A percentile compares a stretch with the other conserved stretches of the same genome.
Evolutionary conservation across 2,113 vertebrate genomes (phyloP).

Genomic region (Callochromis pleurospilus): DNA sequence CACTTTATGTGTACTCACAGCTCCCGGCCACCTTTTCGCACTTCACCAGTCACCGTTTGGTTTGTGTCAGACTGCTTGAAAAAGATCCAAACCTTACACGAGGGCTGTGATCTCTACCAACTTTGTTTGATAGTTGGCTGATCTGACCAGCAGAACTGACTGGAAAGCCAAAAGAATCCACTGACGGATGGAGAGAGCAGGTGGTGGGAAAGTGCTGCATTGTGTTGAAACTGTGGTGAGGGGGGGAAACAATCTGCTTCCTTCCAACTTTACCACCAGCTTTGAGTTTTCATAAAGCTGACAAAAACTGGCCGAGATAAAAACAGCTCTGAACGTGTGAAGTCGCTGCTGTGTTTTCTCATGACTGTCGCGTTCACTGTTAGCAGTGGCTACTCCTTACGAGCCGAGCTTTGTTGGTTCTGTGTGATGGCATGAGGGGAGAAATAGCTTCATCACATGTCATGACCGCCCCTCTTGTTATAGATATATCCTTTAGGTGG

Average conservation of each 20-base stretch:
- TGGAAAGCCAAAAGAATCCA: background rate
- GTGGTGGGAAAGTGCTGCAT: background rate
- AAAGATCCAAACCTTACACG: background rate
- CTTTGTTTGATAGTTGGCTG: background rate
- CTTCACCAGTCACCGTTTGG: background rate
- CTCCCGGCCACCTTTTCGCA: background rate
- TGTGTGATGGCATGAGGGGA: constrained; percentile 15
- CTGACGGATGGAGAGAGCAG: constrained; percentile 34
- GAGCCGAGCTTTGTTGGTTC: background rate
- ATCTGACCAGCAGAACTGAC: background rate
- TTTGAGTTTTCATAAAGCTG: background rate
- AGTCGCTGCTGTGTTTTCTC: background rate
- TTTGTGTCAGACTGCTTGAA: background rate
- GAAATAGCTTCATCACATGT: constrained; percentile 58
- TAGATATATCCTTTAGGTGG: constrained; percentile 49
- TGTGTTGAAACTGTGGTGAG: background rate
- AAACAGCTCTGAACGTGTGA: background rate
- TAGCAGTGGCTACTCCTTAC: constrained; percentile 1
- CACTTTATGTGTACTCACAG: background rate
- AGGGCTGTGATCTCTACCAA: background rate
- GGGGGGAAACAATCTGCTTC: background rate
- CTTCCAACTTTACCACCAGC: background rate
- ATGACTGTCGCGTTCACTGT: constrained; percentile 27
- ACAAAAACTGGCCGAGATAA: background rate
- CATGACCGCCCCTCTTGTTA: constrained; percentile 32